Percentiles rank a stretch among this genome's conserved stretches.
These are phyloP conservation scores for Agonopterix subpropinquella DNA, from an alignment of 2,888 invertebrate species.

Conservation along the genomic window DNA sequence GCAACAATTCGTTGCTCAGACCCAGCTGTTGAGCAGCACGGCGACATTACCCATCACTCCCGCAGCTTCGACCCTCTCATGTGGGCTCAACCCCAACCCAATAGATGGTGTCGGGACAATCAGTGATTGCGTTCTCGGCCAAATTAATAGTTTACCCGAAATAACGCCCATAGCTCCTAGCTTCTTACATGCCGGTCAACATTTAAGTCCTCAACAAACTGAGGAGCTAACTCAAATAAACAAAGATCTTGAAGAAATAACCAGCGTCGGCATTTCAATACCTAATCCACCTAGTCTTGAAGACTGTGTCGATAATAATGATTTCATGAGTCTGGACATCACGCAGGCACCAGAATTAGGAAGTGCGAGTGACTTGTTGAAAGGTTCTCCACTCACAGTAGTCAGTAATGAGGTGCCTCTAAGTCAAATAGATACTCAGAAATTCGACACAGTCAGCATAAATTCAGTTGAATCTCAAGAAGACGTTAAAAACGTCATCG, in stretches of 20 bases:
- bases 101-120: slow-evolving; percentile 54
- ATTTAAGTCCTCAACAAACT: slow-evolving; percentile 66
- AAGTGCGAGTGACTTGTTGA: slow-evolving; percentile 56
- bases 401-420: slow-evolving; percentile 36
- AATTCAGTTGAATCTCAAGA: slow-evolving; percentile 71
- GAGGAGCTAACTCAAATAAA: slow-evolving; percentile 68
- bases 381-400: slow-evolving; percentile 51
- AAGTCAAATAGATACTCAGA: slow-evolving; percentile 50
- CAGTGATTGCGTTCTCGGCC: slow-evolving; percentile 57
- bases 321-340: slow-evolving; percentile 63
- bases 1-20: slow-evolving; percentile 88
- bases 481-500: slow-evolving; percentile 57
- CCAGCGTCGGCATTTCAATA: slow-evolving; percentile 55
- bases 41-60: slow-evolving; percentile 47
- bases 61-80: slow-evolving; percentile 35
- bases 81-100: slow-evolving; percentile 37
- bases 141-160: slow-evolving; percentile 53
- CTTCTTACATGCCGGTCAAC: slow-evolving; percentile 52
- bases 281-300: slow-evolving; percentile 59
- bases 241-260: slow-evolving; percentile 68
- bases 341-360: slow-evolving; percentile 54
- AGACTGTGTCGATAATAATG: slow-evolving; percentile 68
- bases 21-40: slow-evolving; percentile 78
- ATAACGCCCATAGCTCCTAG: slow-evolving; percentile 53
- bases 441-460: slow-evolving; percentile 59